Evolutionary conservation across 2,888 invertebrate genomes (phyloP).

Genomic region (Lycophotia porphyrea): DNA sequence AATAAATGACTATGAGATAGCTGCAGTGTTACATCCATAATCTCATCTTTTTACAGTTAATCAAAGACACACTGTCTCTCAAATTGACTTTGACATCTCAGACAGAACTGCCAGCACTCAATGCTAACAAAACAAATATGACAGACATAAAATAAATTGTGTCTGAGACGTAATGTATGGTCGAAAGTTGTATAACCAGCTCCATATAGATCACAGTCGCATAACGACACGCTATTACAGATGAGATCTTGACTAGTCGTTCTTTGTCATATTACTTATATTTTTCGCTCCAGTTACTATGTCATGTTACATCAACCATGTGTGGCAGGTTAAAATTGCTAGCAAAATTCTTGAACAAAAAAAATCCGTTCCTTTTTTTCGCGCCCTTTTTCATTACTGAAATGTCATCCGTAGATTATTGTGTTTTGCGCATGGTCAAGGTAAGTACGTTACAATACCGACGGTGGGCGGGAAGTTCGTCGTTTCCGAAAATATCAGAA

Average conservation of each 20-base stretch:
- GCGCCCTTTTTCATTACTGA: neutral
- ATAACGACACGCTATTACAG: constrained; percentile 33
- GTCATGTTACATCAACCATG: neutral
- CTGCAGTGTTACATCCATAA: neutral
- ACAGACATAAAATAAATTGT: constrained; percentile 30
- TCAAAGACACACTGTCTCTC: neutral
- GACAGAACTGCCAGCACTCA: constrained; percentile 24
- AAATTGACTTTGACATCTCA: constrained; percentile 14
- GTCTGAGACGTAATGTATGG: constrained; percentile 32
- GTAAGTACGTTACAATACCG: neutral
- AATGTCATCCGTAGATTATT: neutral
- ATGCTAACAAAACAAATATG: neutral
- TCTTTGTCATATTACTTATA: neutral
- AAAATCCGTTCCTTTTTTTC: neutral
- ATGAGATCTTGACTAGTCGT: neutral
- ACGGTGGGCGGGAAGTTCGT: neutral
- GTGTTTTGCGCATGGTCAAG: neutral
- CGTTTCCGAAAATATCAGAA: too few relatives aligned
- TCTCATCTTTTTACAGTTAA: neutral
- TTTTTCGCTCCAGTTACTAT: neutral
- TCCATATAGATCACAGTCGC: constrained; percentile 35
- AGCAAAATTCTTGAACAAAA: neutral
- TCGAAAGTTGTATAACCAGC: constrained; percentile 52
- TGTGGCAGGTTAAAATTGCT: neutral
- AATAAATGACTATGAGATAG: neutral